Evolutionary conservation across 2,797 vertebrate species (phyloP).

Genomic region (Ataeniobius toweri): DNA sequence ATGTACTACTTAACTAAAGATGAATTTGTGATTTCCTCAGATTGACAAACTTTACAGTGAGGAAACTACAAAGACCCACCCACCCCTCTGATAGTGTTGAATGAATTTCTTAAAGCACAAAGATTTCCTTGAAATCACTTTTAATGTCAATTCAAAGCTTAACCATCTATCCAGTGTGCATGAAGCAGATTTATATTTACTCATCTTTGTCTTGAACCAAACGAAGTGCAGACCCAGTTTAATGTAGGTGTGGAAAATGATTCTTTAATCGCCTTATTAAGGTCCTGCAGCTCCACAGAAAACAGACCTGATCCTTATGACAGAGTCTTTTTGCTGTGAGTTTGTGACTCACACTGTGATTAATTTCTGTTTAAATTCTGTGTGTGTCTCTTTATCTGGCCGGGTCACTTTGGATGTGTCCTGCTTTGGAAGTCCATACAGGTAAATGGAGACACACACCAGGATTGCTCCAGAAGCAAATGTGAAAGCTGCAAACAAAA

Average conservation of each 20-base stretch:
- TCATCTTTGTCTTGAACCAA: background rate
- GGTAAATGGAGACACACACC: slow-evolving; percentile 95
- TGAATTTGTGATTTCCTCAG: slow-evolving; percentile 11
- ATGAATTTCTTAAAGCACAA: background rate
- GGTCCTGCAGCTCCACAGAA: background rate
- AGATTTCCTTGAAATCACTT: background rate
- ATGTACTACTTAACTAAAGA: slow-evolving; percentile 16
- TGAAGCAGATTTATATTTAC: background rate
- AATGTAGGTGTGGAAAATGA: background rate
- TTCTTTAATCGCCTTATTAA: background rate
- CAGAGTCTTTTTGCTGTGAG: slow-evolving; percentile 2
- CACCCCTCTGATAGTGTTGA: background rate
- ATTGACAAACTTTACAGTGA: slow-evolving; percentile 22
- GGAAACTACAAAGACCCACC: background rate
- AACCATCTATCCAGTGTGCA: background rate
- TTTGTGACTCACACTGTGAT: slow-evolving; percentile 78
- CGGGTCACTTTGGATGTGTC: slow-evolving; percentile 84
- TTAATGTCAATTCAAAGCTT: background rate
- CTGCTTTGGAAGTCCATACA: slow-evolving; percentile 93
- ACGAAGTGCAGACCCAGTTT: background rate
- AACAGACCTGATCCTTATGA: slow-evolving; percentile 5
- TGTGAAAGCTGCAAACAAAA: slow-evolving; percentile 78
- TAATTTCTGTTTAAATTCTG: slow-evolving; percentile 81
- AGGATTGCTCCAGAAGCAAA: slow-evolving; percentile 87
- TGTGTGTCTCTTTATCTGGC: slow-evolving; percentile 61